Evolutionary conservation across 2,113 vertebrate genomes (phyloP).

Genomic region (Serinus canaria): DNA sequence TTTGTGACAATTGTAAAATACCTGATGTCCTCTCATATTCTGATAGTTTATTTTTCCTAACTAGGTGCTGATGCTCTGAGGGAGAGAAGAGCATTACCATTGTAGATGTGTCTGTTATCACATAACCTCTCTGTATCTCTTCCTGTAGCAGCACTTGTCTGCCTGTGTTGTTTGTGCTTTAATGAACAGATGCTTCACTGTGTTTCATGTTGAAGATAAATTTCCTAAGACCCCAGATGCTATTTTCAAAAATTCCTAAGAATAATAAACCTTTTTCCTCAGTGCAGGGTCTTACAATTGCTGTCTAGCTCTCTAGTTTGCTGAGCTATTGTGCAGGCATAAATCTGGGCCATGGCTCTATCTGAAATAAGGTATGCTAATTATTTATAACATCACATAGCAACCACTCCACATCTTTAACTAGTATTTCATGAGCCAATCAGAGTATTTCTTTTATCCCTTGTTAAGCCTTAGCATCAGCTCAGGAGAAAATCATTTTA

Average conservation of each 20-base stretch:
- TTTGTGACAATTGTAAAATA: neutral
- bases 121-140: neutral
- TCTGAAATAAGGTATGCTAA: slow-evolving; percentile 62
- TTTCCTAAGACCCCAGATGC: slow-evolving; percentile 24
- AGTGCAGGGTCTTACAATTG: slow-evolving; percentile 4
- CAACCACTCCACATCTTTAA: slow-evolving; percentile 54
- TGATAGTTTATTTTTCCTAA: neutral
- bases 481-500: slow-evolving; percentile 65
- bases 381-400: slow-evolving; percentile 68
- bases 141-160: neutral
- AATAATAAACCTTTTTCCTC: slow-evolving; percentile 22
- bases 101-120: neutral
- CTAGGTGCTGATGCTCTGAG: neutral
- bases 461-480: slow-evolving; percentile 52
- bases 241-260: slow-evolving; percentile 19
- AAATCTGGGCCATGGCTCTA: slow-evolving; percentile 55
- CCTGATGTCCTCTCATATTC: neutral
- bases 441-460: slow-evolving; percentile 54
- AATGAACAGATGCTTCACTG: slow-evolving; percentile 24
- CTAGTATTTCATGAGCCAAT: slow-evolving; percentile 61
- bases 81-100: neutral
- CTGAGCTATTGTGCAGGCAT: slow-evolving; percentile 37
- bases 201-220: neutral
- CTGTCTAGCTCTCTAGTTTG: slow-evolving; percentile 24
- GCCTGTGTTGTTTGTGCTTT: neutral